Conservation (phyloP, 2,113 vertebrate genomes). For the Chinchilla lanigera region DNA sequence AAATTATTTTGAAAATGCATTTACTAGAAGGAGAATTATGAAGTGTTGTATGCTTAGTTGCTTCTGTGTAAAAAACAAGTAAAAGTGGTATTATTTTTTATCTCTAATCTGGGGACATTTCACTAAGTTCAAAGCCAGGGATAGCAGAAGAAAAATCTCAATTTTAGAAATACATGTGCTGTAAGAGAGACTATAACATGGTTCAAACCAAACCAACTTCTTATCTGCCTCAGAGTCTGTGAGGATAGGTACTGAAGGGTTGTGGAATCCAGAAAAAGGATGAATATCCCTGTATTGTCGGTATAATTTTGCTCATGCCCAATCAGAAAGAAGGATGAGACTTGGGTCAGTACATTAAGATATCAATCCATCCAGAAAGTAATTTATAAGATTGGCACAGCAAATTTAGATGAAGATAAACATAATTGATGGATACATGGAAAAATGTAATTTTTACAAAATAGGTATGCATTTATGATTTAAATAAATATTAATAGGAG, state of each 20-base stretch:
- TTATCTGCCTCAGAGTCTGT: neutral
- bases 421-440: neutral
- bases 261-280: neutral
- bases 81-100: neutral
- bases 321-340: neutral
- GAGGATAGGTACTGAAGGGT: neutral
- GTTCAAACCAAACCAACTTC: neutral
- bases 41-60: neutral
- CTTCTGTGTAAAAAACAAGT: neutral
- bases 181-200: slow-evolving; percentile 59
- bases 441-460: neutral
- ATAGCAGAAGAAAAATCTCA: neutral
- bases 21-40: neutral
- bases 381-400: neutral
- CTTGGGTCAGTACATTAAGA: neutral
- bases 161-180: neutral
- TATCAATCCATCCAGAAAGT: neutral
- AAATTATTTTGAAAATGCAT: neutral
- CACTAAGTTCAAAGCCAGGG: neutral
- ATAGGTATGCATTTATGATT: neutral
- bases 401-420: neutral
- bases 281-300: neutral
- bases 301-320: neutral
- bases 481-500: neutral
- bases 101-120: neutral